Conservation (phyloP, 2,797 vertebrate species). For the Scarus forsteni region DNA sequence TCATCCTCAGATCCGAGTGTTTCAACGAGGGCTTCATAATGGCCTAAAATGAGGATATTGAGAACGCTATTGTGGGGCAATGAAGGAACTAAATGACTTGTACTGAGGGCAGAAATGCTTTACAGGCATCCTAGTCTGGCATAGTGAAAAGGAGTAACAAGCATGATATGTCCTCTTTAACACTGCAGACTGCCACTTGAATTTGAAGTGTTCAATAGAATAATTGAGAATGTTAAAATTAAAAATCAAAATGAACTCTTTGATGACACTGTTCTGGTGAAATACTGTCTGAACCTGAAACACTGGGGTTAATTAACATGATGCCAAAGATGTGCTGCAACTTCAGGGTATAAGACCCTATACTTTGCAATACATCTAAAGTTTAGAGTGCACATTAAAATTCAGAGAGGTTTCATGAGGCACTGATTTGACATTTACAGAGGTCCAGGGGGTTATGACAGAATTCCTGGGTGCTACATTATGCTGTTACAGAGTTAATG, state of each 20-base stretch:
- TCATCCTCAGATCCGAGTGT: too few relatives aligned
- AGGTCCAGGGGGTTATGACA: conserved; percentile 49
- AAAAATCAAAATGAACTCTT: background rate
- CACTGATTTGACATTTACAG: conserved; percentile 66
- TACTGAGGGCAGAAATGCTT: too few relatives aligned
- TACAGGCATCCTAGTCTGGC: too few relatives aligned
- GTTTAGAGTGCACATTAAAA: conserved; percentile 43
- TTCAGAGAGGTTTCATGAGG: conserved; percentile 45
- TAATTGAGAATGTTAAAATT: background rate
- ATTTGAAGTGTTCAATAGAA: background rate
- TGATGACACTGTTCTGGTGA: background rate
- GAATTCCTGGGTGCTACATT: conserved; percentile 63
- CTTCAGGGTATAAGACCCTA: background rate
- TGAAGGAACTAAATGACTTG: too few relatives aligned
- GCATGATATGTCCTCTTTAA: too few relatives aligned
- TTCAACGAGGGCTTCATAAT: too few relatives aligned
- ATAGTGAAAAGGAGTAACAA: too few relatives aligned
- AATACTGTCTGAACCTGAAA: background rate
- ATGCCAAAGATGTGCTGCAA: conserved; percentile 3
- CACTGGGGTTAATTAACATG: background rate
- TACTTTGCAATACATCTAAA: conserved; percentile 3
- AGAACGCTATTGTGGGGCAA: too few relatives aligned
- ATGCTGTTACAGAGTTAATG: conserved; percentile 63
- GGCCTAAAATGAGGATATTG: too few relatives aligned
- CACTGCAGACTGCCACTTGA: too few relatives aligned